A percentile compares a stretch with the other conserved stretches of the same genome.
phyloP scores from a whole-genome alignment of 2,888 invertebrate genomes.

The Phortica magna region DNA sequence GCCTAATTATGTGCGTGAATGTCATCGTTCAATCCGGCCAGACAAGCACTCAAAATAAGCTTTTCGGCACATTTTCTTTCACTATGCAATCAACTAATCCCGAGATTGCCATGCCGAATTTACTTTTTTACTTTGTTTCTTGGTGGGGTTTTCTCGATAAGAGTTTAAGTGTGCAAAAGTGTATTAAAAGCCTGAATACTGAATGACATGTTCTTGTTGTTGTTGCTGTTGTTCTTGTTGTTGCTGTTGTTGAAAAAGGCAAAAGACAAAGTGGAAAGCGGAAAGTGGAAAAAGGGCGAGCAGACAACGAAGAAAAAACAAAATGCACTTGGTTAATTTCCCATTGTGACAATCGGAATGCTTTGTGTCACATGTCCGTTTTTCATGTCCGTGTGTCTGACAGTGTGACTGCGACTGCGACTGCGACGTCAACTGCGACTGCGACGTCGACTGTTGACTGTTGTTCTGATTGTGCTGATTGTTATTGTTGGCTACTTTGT shows the following conservation, averaged over 20 bases:
- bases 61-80: conserved; percentile 1
- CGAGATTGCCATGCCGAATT: no score
- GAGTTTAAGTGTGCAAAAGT: conserved; percentile 9
- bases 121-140: background rate
- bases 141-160: background rate
- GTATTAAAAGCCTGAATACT: conserved; percentile 37
- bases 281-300: conserved; percentile 5
- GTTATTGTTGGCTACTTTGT: conserved; percentile 73
- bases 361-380: conserved; percentile 49
- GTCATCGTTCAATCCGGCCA: conserved; percentile 4
- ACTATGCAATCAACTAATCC: conserved; percentile 23
- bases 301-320: conserved; percentile 50
- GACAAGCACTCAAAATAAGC: conserved; percentile 10
- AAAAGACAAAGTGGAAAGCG: background rate
- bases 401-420: conserved; percentile 18
- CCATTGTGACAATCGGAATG: conserved; percentile 71
- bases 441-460: conserved; percentile 45
- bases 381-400: conserved; percentile 38
- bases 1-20: conserved; percentile 63
- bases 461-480: conserved; percentile 50
- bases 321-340: conserved; percentile 73
- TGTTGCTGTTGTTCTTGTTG: conserved; percentile 5
- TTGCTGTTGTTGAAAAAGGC: conserved; percentile 9
- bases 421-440: background rate
- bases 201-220: conserved; percentile 15